Conservation (phyloP, 1,140 invertebrate species). For the Vanessa tameamea region DNA sequence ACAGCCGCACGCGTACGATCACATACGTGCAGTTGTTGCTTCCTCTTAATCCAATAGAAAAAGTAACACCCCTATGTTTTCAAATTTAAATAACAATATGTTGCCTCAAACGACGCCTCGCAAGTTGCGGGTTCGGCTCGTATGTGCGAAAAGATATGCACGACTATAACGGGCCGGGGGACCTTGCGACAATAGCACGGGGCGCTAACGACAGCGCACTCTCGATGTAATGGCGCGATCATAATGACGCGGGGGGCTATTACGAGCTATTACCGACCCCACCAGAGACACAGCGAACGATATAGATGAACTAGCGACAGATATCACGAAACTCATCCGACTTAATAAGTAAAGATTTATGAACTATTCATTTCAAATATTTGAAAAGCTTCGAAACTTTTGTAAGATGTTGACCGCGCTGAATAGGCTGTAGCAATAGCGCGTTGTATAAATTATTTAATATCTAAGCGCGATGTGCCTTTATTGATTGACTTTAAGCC, state of each 20-base stretch:
- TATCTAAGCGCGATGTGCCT: too few species aligned
- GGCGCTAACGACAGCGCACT: neutral
- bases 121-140: neutral
- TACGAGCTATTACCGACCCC: neutral
- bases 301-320: neutral
- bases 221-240: slow-evolving; percentile 2
- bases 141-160: slow-evolving; percentile 9
- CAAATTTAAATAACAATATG: too few species aligned
- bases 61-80: too few species aligned
- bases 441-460: too few species aligned
- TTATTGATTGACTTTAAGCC: too few species aligned
- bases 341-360: neutral
- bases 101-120: neutral
- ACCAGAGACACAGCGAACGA: neutral
- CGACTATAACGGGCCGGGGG: slow-evolving; percentile 1
- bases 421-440: too few species aligned
- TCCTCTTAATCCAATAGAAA: too few species aligned
- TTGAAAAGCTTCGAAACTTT: too few species aligned
- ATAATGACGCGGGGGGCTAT: slow-evolving; percentile 7
- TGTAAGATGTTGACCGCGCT: too few species aligned
- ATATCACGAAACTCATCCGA: neutral
- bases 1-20: too few species aligned
- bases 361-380: neutral
- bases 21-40: too few species aligned
- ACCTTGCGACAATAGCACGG: neutral